Evolutionary conservation across 35 echinoderm and acorn worm genomes (phyloP).

Genomic region (Holothuria glaberrima): DNA sequence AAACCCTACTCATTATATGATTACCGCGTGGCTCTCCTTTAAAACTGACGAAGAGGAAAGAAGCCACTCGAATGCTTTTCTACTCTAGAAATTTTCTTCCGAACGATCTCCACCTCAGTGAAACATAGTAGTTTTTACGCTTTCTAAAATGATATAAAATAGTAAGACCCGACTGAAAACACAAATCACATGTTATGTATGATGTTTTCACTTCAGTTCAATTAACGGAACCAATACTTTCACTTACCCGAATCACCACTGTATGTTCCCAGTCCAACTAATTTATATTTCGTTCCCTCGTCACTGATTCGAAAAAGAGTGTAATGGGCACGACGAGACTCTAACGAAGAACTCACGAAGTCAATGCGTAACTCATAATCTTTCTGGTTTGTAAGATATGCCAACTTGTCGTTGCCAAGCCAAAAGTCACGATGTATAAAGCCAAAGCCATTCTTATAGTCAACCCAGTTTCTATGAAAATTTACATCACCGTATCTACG

Average conservation of each 20-base stretch:
- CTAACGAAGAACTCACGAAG: not conserved
- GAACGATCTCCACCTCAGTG: no score
- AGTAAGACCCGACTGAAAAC: no score
- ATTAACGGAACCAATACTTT: no score
- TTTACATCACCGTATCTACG: not conserved
- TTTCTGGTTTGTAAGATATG: not conserved
- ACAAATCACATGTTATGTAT: no score
- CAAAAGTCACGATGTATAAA: not conserved
- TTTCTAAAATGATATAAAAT: no score
- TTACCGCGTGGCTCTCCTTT: no score
- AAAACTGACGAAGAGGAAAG: no score
- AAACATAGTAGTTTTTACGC: no score
- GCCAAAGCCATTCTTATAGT: slow-evolving; percentile 29
- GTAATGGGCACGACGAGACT: not conserved
- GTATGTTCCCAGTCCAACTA: not conserved
- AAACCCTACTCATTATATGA: no score
- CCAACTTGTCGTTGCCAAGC: slow-evolving; percentile 21
- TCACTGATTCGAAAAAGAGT: not conserved
- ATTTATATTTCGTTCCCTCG: slow-evolving; percentile 9
- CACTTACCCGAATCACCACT: not conserved
- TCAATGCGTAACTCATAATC: slow-evolving; percentile 1
- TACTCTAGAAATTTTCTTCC: no score
- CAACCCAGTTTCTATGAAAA: not conserved
- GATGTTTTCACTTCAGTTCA: no score
- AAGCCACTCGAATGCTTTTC: no score